Evolutionary conservation across 2,797 vertebrate species (phyloP), one percentile per base, ranked within the genome.

Genomic region (Gallinago stenura): DNA sequence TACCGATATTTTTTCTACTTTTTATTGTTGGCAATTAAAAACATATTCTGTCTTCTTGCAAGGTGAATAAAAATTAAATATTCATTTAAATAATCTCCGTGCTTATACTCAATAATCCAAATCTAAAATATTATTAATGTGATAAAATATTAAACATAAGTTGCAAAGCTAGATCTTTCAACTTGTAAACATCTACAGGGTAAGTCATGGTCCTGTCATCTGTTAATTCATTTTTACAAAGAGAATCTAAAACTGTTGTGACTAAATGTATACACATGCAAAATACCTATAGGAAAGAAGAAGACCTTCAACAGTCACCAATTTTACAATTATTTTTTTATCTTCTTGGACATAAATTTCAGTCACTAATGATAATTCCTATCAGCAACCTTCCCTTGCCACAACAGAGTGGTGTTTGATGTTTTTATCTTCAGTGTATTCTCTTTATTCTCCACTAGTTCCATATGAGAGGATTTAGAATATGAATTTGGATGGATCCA

Each of bases 51-150:
- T 97, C 94, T 97, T 95, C 93, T 96, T 94, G 81, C 95, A 98
- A 98, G 97, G 96, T 97, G 97, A 98, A 97, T 97, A 97, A 97
- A 97, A 98, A 98, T 98, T 97, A 98, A 98, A 98, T 98, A 98
- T 98, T 98, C 65, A 98, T 98, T 98, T 96, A 98, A 98, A 97
- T 98, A 98, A 98, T 97, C 97, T 97, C 95, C 80, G 93, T 98
- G 95, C 94, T 98, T 98, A 95, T 97, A 96, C 96, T 98, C 94
- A 98, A 97, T 97, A 98, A 97, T 96, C 96, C 95, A 98, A 97
- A 98, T 97, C 96, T 97, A 96, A 98, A 98, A 97, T 98, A 98
- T 97, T 98, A 98, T 98, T 97, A 98, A 97, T 97, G 87, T 97
- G 66, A 92, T 98, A 97, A 98, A 98, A 98, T 98, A 98, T 98